Evolutionary conservation across 2,888 invertebrate genomes (phyloP).

Genomic region (Scaptomyza parva): DNA sequence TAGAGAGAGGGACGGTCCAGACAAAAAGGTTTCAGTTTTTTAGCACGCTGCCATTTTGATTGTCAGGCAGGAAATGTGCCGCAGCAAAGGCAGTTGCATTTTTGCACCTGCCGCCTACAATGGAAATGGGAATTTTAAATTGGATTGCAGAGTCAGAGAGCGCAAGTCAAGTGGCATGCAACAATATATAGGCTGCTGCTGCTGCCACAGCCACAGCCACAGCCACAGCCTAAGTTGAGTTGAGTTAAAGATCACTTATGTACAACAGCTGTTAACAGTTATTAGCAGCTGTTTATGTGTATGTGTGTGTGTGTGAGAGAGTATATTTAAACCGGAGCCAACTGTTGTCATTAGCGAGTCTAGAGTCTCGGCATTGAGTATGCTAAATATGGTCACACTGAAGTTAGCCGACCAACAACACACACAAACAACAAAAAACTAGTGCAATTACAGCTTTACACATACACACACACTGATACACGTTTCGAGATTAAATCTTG

Average conservation of each 20-base stretch:
- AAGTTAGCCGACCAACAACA: slow-evolving; percentile 70
- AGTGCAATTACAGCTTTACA: slow-evolving; percentile 53
- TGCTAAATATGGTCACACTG: slow-evolving; percentile 79
- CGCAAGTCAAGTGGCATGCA: slow-evolving; percentile 58
- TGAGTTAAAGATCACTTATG: slow-evolving; percentile 49
- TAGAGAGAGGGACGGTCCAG: not conserved
- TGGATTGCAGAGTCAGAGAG: slow-evolving; percentile 23
- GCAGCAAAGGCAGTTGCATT: slow-evolving; percentile 30
- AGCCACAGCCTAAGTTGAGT: too few species aligned
- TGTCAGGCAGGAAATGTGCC: slow-evolving; percentile 71
- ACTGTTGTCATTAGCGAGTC: slow-evolving; percentile 70
- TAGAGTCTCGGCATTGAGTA: slow-evolving; percentile 66
- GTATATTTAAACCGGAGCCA: slow-evolving; percentile 47
- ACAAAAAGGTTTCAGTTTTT: slow-evolving; percentile 10
- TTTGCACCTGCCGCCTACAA: slow-evolving; percentile 76
- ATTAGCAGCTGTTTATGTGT: slow-evolving; percentile 44
- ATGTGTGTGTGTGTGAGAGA: slow-evolving; percentile 15
- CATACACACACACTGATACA: slow-evolving; percentile 30
- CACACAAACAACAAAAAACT: slow-evolving; percentile 45
- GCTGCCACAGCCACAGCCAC: slow-evolving; percentile 17
- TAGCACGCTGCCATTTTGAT: slow-evolving; percentile 59
- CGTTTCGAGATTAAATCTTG: slow-evolving; percentile 45
- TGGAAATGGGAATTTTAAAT: slow-evolving; percentile 32
- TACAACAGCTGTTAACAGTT: slow-evolving; percentile 61
- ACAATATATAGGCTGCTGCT: slow-evolving; percentile 20